A percentile compares a stretch with the other conserved stretches of the same genome.
Evolutionary conservation across 1,140 invertebrate species (phyloP).

Genomic region (Bombus sibiricus): DNA sequence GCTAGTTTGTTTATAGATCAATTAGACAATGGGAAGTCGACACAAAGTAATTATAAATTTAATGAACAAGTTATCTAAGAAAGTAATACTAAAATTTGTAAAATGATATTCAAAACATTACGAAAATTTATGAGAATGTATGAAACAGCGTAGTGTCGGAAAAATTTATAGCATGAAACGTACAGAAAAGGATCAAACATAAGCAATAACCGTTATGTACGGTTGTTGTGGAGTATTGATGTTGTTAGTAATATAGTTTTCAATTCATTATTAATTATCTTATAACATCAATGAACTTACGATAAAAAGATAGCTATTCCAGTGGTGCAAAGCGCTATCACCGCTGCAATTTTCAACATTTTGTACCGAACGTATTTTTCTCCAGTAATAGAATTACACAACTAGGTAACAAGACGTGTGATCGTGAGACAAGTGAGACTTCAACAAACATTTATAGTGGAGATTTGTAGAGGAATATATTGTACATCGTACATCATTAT

Average conservation of each 20-base stretch:
- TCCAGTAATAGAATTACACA: too few species aligned
- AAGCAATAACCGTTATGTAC: neutral
- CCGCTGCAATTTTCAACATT: constrained; percentile 56
- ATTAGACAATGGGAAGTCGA: too few species aligned
- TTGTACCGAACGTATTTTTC: neutral
- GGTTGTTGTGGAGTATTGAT: too few species aligned
- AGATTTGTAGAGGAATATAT: neutral
- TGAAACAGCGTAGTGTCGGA: neutral
- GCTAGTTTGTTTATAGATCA: too few species aligned
- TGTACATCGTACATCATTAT: neutral
- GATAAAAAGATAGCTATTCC: constrained; percentile 36
- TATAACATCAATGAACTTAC: constrained; percentile 33
- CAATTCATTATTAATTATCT: neutral
- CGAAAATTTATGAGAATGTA: neutral
- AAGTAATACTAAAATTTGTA: neutral
- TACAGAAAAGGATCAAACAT: too few species aligned
- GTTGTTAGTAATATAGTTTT: neutral
- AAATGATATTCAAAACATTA: neutral
- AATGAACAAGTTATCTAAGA: too few species aligned
- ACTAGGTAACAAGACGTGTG: neutral
- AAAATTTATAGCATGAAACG: neutral
- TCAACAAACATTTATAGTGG: neutral
- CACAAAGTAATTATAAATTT: too few species aligned
- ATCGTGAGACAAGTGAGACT: neutral
- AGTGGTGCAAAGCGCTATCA: constrained; percentile 35